Base-by-base conservation (phyloP, 2,113 vertebrate genomes). In the Carassius auratus region DNA sequence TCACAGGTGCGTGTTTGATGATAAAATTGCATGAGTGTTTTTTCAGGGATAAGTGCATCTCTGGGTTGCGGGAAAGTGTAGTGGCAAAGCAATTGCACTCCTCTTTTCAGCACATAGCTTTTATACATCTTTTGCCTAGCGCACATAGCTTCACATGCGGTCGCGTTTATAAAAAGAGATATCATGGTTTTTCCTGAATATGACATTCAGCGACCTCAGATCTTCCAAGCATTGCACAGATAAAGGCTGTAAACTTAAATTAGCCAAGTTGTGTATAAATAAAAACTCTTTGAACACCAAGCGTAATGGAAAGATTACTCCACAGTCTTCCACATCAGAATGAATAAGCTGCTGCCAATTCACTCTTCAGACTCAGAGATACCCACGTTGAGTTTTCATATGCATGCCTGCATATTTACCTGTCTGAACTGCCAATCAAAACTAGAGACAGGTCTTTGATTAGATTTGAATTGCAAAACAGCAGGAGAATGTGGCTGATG, bases 391-490 rank as follows among this genome's bases (percentile, higher is more conserved):
- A 30, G 62, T 42, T 64, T 86, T 48, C 57, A 30, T 78, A 79
- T 71, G 50, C 36, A 66, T 30, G 90, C 84, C 85, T 42, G 57
- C 84, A 88, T 85, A 86, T 88, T 89, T 90, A 82, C 76, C 62
- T 77, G 61, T 82, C 90, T 88, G 85, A 84, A 75, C 91, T 92
- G 93, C 92, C 93, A 91, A 78, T 94, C 92, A 91, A 87, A 93
- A 78, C 89, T 90, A 91, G 89, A 91, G 92, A 36, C 59, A 77
- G 62, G 85, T 79, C 88, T 85, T 85, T 93, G 93, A 94, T 94
- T 94, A 86, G 93, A 94, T 93, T 93, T 92, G 90, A 93, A 93
- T 93, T 93, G 91, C 92, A 94, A 93, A 93, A 88, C 85, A 84
- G 73, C 13, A 59, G 8, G 59, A 76, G 85, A 59, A 73, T 21